These are phyloP conservation scores for Calameuta filiformis DNA, from an alignment of 2,888 invertebrate species.

Conservation along the genomic window DNA sequence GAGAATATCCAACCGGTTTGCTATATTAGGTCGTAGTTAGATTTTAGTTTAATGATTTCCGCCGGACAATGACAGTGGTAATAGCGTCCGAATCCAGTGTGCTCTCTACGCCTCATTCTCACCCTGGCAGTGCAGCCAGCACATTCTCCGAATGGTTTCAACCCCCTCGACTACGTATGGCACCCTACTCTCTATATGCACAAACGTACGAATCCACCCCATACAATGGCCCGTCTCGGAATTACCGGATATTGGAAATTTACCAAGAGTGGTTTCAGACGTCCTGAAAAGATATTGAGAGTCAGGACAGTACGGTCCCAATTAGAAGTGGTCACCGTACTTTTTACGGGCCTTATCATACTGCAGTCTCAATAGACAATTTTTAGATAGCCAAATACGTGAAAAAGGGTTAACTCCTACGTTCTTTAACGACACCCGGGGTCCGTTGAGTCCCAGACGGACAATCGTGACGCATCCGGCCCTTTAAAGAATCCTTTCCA, in stretches of 20 bases:
- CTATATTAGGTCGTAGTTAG: conserved; percentile 49
- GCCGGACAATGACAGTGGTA: conserved; percentile 53
- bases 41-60: conserved; percentile 64
- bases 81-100: conserved; percentile 48
- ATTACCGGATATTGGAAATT: background rate
- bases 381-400: background rate
- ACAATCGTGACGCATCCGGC: conserved; percentile 10
- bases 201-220: background rate
- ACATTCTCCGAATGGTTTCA: conserved; percentile 50
- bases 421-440: background rate
- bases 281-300: background rate
- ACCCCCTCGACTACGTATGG: background rate
- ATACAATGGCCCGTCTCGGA: background rate
- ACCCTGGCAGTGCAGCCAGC: conserved; percentile 16
- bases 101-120: conserved; percentile 30
- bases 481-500: conserved; percentile 45
- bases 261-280: background rate
- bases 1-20: conserved; percentile 38
- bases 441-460: background rate
- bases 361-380: background rate
- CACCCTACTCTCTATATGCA: background rate
- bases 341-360: background rate
- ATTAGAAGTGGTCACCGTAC: background rate
- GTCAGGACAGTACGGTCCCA: background rate
- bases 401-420: background rate